Base-by-base conservation (phyloP, 2,797 vertebrate genomes). In the Toxotes lorentzi region DNA sequence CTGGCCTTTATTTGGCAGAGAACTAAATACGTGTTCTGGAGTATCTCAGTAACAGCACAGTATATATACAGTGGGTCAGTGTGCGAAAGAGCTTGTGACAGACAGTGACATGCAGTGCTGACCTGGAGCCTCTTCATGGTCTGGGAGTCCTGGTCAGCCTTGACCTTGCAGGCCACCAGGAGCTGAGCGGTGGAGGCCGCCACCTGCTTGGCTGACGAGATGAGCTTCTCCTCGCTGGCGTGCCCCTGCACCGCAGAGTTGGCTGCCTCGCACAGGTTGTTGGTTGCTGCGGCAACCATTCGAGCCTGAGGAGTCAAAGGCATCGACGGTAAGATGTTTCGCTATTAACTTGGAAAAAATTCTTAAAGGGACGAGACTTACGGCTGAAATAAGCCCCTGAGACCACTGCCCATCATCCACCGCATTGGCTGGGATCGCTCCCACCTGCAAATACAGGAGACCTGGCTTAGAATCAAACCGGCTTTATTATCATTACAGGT, bases 321-420 rank as follows among this genome's bases (percentile, higher is more conserved):
- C 35, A 24, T 45, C 1, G 40, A 63, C 0, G 9, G 30, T 71
- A 2, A 74, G 51, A 23, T 43, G 23, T 30, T 70, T 79, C 19
- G 59, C 2, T 1, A 7, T 40, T 30, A 12, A 12, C 24, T n/a
- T 4, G 1, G 13, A 1, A 7, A 35, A 5, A 23, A 14, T 51
- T n/a, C 0, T 21, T 16, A 1, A 5, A 40, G 8, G 10, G 3
- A 13, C 9, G 11, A 73, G 47, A 90, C 98, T 97, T 93, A 99
- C 98, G 0, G 98, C 98, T 81, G 98, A 99, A 93, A 99, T 99
- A 50, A 99, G 96, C 35, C 98, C 98, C 89, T 99, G 98, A 85
- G 98, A 99, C 98, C 98, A 99, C 93, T 99, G 98, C 4, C 98
- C 98, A 38, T 99, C 98, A 60, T 99, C 97, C 80, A 97, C 95